Evolutionary conservation across 2,113 vertebrate species (phyloP).

Genomic region (Hylia prasina): DNA sequence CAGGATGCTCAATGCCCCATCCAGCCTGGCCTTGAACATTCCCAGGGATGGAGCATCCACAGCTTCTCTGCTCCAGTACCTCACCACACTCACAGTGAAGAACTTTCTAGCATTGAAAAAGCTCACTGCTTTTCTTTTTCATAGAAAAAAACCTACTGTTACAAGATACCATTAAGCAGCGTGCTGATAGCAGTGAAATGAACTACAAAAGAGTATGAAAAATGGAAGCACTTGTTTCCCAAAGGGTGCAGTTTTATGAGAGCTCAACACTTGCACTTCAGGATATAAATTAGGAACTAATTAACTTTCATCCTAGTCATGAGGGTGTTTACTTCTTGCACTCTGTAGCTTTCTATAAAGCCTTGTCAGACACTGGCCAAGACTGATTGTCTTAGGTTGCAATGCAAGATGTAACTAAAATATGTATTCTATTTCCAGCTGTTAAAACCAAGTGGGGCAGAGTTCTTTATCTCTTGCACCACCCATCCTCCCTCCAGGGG

Average conservation of each 20-base stretch:
- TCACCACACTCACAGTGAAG: not conserved
- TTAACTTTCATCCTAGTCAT: constrained; percentile 7
- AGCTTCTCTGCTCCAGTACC: not conserved
- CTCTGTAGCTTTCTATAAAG: not conserved
- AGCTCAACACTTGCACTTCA: not conserved
- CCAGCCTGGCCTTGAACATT: not conserved
- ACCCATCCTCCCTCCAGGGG: not conserved
- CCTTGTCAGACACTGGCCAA: not conserved
- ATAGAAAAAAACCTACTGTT: not conserved
- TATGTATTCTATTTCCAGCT: not conserved
- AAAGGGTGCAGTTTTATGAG: not conserved
- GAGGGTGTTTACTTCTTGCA: not conserved
- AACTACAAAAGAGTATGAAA: not conserved
- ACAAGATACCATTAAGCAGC: not conserved
- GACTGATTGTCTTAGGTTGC: not conserved
- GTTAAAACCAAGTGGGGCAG: not conserved
- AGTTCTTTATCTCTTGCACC: not conserved
- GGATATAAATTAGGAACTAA: constrained; percentile 35
- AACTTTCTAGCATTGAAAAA: not conserved
- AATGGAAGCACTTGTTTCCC: constrained; percentile 17
- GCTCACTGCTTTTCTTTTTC: not conserved
- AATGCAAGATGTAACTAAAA: not conserved
- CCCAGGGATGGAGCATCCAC: not conserved
- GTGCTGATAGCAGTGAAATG: not conserved
- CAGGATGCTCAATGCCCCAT: not conserved